Base-by-base conservation (phyloP, 2,888 invertebrate species). In the Linyphia triangularis region DNA sequence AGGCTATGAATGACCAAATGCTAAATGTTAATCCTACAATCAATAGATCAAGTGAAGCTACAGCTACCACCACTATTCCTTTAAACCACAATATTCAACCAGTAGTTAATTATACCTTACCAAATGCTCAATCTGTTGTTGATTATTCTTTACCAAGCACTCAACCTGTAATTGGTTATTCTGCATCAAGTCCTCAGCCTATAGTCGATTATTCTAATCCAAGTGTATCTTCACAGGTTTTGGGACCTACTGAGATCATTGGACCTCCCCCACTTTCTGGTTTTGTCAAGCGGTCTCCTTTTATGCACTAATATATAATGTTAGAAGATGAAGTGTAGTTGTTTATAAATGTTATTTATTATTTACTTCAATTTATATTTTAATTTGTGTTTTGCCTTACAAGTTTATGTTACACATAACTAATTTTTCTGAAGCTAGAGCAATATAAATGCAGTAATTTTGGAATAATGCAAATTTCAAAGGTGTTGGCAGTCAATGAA, bases 181-280 rank as follows among this genome's bases (percentile, higher is more conserved):
- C n/a, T n/a, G n/a, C n/a, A n/a, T n/a, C n/a, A n/a, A n/a, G n/a
- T n/a, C n/a, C n/a, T n/a, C n/a, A n/a, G n/a, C n/a, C n/a, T n/a
- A n/a, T n/a, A n/a, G 1, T 72, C 13, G 33, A 28, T 43, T 24
- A 22, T 63, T n/a, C 28, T 0, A 28, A 33, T 30, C 40, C 79
- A 24, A 40, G 65, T 65, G 26, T 51, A 30, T 16, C 57, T 43
- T 19, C 85, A 40, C 5, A 51, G 7, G 33, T 51, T 63, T 37
- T 63, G 4, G 51, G 19, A 13, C 6, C 70, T 16, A 57, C 67
- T 4, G 69, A 75, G 30, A 37, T 77, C 28, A 30, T 79, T 37
- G 86, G 89, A 4, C 89, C 89, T 7, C 89, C 89, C 57, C 89
- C 89, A 26, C 37, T 89, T 16, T 51, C 89, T 24, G 89, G 89